Evolutionary conservation across 1,140 invertebrate genomes (phyloP).

Genomic region (Plodia interpunctella): DNA sequence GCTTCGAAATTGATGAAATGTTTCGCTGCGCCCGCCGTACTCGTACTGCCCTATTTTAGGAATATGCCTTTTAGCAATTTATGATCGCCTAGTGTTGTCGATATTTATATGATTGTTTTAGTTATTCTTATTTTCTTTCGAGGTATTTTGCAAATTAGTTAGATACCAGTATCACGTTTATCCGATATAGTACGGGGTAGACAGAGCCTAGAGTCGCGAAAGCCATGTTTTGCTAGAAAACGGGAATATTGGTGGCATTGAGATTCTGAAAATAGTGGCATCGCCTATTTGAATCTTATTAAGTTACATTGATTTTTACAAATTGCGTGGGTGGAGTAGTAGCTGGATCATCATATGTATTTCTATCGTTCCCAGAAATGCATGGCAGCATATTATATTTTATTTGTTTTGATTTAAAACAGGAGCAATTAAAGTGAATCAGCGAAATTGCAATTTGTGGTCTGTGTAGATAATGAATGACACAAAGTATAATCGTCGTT

Average conservation of each 20-base stretch:
- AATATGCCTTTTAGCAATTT: background rate
- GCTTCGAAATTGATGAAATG: constrained; percentile 8
- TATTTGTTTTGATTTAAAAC: background rate
- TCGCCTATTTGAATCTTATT: no score
- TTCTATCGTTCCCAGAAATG: no score
- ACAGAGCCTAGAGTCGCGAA: no score
- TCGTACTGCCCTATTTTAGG: constrained; percentile 2
- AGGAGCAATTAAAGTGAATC: background rate
- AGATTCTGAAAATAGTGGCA: no score
- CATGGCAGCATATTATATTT: no score
- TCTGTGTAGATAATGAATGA: background rate
- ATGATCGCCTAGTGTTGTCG: background rate
- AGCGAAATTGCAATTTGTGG: background rate
- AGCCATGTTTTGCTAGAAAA: no score
- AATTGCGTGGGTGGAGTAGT: no score
- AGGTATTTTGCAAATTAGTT: background rate
- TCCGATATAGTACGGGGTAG: no score
- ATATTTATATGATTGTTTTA: background rate
- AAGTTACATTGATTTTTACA: no score
- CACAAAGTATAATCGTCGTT: background rate
- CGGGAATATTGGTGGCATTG: no score
- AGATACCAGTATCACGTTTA: no score
- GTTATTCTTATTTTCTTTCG: background rate
- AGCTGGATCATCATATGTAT: no score
- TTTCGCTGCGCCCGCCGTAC: constrained; percentile 9